Percentiles rank a stretch among this genome's conserved stretches.
Evolutionary conservation across 2,888 invertebrate species (phyloP).

Genomic region (Amaurobius ferox): DNA sequence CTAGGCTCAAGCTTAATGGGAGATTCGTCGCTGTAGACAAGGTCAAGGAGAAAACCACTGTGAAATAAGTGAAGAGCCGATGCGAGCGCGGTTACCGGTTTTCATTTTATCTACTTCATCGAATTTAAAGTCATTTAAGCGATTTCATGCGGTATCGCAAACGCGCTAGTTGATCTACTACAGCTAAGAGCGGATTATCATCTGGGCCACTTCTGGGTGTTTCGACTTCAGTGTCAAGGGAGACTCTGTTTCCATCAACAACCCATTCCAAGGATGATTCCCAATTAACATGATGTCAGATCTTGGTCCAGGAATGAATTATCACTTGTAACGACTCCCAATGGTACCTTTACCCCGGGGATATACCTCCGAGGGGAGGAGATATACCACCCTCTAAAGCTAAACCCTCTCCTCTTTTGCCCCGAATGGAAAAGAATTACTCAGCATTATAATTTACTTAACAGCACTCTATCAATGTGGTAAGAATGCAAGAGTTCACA

Average conservation of each 20-base stretch:
- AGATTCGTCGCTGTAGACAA: too few relatives aligned
- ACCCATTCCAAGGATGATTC: slow-evolving; percentile 70
- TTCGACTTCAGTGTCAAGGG: slow-evolving; percentile 13
- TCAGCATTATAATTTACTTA: slow-evolving; percentile 38
- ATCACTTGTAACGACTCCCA: slow-evolving; percentile 70
- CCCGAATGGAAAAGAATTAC: slow-evolving; percentile 66
- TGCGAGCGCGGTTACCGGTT: too few relatives aligned
- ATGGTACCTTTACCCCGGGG: slow-evolving; percentile 52
- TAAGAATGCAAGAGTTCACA: too few relatives aligned
- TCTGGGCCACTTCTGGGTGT: slow-evolving; percentile 40
- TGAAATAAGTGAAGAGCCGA: too few relatives aligned
- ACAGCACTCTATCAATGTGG: slow-evolving; percentile 26
- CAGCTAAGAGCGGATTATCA: slow-evolving; percentile 25
- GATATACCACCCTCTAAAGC: slow-evolving; percentile 39
- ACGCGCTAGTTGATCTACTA: slow-evolving; percentile 29
- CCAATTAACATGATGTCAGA: slow-evolving; percentile 71
- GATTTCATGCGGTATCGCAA: slow-evolving; percentile 24
- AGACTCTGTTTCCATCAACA: slow-evolving; percentile 52
- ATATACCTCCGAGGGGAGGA: slow-evolving; percentile 37
- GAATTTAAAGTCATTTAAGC: slow-evolving; percentile 56
- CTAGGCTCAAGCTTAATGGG: too few relatives aligned
- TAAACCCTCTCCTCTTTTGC: slow-evolving; percentile 28
- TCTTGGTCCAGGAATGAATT: slow-evolving; percentile 62
- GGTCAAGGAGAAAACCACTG: too few relatives aligned
- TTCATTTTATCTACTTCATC: slow-evolving; percentile 44